A percentile compares a stretch with the other conserved stretches of the same genome.
Evolutionary conservation across 2,888 invertebrate species (phyloP).

Genomic region (Mylabris sibirica): DNA sequence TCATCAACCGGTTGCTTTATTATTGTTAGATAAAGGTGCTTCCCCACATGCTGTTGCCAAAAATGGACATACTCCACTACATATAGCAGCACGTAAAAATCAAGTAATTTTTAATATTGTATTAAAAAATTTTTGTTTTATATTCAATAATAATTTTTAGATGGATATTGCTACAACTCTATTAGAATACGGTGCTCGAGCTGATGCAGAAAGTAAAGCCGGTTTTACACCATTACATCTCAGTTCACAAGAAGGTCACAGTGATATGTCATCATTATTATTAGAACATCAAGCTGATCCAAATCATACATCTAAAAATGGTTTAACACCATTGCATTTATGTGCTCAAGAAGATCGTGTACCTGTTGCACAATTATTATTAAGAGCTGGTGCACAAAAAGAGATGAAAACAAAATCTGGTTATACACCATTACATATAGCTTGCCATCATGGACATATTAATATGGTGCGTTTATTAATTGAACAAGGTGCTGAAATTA

Average conservation of each 20-base stretch:
- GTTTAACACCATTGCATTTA: constrained; percentile 93
- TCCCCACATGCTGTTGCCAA: constrained; percentile 94
- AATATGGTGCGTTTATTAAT: constrained; percentile 96
- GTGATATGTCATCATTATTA: constrained; percentile 94
- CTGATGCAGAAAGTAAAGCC: constrained; percentile 96
- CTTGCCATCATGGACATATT: constrained; percentile 96
- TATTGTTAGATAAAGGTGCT: constrained; percentile 84
- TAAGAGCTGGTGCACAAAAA: constrained; percentile 86
- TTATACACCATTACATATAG: constrained; percentile 98
- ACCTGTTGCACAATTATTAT: constrained; percentile 91
- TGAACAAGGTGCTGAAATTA: constrained; percentile 88
- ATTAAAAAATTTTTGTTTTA: too few species aligned
- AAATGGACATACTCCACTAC: constrained; percentile 98
- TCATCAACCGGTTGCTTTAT: constrained; percentile 92
- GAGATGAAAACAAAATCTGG: constrained; percentile 85
- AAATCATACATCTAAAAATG: constrained; percentile 92
- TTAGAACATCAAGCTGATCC: constrained; percentile 92
- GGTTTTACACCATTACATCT: constrained; percentile 97
- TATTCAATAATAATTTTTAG: not conserved
- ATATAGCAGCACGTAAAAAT: constrained; percentile 98
- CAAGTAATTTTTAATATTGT: constrained; percentile 61
- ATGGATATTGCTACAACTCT: constrained; percentile 98
- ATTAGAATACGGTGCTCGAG: constrained; percentile 93
- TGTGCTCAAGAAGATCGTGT: constrained; percentile 98
- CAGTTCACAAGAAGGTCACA: constrained; percentile 94